Conservation (phyloP, 2,797 vertebrate genomes). For the Poliocrania exsul region DNA sequence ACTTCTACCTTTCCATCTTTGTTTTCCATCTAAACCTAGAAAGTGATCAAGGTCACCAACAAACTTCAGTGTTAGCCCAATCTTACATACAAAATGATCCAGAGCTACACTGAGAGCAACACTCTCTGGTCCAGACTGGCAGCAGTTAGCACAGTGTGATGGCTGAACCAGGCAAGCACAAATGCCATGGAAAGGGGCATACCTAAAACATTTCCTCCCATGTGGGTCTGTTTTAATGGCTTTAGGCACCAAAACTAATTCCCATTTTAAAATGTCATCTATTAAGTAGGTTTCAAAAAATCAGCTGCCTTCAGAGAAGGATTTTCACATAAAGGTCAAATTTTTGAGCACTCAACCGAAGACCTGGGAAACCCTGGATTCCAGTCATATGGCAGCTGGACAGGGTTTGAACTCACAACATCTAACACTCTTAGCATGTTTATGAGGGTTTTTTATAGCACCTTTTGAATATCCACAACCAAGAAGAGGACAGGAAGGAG, state of each 20-base stretch:
- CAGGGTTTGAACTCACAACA: neutral
- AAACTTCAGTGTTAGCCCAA: neutral
- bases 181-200: neutral
- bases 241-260: neutral
- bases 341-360: neutral
- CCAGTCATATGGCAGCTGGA: neutral
- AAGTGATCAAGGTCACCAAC: neutral
- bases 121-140: neutral
- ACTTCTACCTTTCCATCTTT: neutral
- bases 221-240: neutral
- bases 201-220: neutral
- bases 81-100: neutral
- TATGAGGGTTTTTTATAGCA: neutral
- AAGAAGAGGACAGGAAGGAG: neutral
- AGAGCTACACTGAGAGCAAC: neutral
- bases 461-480: neutral
- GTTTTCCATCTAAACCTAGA: neutral
- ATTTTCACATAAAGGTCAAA: neutral
- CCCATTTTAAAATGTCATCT: neutral
- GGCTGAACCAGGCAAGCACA: neutral
- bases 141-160: neutral
- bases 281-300: neutral
- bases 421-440: neutral
- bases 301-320: neutral
- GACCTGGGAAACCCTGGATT: neutral